Evolutionary conservation across 2,888 invertebrate species (phyloP), one percentile per base, ranked within the genome.

Genomic region (Drosophila nigricruria): DNA sequence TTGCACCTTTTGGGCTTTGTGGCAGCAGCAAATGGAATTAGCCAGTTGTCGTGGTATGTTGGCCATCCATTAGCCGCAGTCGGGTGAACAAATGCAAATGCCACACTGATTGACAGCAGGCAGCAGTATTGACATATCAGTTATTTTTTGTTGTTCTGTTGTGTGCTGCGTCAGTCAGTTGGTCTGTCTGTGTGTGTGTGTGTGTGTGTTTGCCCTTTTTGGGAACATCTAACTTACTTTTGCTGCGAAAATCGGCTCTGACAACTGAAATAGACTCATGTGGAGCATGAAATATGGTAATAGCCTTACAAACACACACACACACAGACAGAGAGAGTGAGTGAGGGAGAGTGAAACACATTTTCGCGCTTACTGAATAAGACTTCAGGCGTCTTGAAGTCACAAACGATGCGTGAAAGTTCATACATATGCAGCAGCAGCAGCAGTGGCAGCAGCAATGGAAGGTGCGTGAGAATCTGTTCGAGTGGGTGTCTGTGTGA

Each of bases 211-310:
- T 67, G 40, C 23, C 61, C 20, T 43, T 67, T 68, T 60, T 30
- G 57, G 34, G 56, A 74, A 65, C 62, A 63, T 65, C 74, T 61
- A 70, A 70, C 72, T 73, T 64, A 66, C 58, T 67, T 58, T 61
- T n/a, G 45, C 68, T 32, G 16, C 56, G 59, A 58, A 70, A 58
- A 78, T 60, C 60, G 67, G 58, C 68, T 57, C 79, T 79, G 82
- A 84, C 88, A 87, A 74, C 73, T 73, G 73, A 73, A 87, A 82
- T 79, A 74, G 89, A 73, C 80, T 69, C 77, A 68, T 78, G 78
- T 67, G 73, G 80, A 72, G 89, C 85, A 86, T 86, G 85, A 86
- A 84, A 84, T 86, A 86, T 89, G 88, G 80, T 87, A 85, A 85
- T 82, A 74, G 82, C 77, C 36, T 36, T 34, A 40, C 57, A 57